Evolutionary conservation across 2,888 invertebrate species (phyloP).

Genomic region (Chromoteleia sp.): DNA sequence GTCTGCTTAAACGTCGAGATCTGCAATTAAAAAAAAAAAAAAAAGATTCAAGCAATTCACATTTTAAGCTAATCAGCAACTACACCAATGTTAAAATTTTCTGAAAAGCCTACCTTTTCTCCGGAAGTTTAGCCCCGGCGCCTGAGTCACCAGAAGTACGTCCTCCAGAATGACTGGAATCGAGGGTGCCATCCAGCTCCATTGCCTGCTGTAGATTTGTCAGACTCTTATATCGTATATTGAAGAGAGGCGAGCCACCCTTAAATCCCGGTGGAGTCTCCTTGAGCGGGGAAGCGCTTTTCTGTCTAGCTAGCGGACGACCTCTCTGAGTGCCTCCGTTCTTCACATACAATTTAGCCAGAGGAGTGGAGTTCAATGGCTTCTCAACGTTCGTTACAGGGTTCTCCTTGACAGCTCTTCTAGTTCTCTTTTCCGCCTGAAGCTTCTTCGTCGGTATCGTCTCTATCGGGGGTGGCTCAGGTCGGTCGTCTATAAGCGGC

Average conservation of each 20-base stretch:
- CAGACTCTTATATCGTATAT: conserved; percentile 87
- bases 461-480: conserved; percentile 96
- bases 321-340: conserved; percentile 89
- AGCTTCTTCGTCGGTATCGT: conserved; percentile 94
- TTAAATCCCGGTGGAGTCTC: conserved; percentile 89
- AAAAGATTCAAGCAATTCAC: neutral
- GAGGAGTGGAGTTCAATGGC: conserved; percentile 82
- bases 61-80: neutral
- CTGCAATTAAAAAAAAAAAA: no score
- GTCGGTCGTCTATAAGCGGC: conserved; percentile 88
- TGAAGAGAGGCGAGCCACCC: conserved; percentile 91
- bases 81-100: neutral
- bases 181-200: conserved; percentile 92
- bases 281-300: conserved; percentile 90
- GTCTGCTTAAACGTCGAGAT: conserved; percentile 92
- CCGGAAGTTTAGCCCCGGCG: conserved; percentile 91
- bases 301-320: conserved; percentile 89
- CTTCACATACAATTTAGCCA: conserved; percentile 91
- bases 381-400: conserved; percentile 87
- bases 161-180: conserved; percentile 95
- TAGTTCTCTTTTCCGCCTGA: conserved; percentile 91
- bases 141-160: conserved; percentile 94
- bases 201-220: conserved; percentile 90
- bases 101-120: conserved; percentile 86
- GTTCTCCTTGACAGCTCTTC: conserved; percentile 88